Base-by-base conservation (phyloP, 2,113 vertebrate species). In the Prionailurus viverrinus region DNA sequence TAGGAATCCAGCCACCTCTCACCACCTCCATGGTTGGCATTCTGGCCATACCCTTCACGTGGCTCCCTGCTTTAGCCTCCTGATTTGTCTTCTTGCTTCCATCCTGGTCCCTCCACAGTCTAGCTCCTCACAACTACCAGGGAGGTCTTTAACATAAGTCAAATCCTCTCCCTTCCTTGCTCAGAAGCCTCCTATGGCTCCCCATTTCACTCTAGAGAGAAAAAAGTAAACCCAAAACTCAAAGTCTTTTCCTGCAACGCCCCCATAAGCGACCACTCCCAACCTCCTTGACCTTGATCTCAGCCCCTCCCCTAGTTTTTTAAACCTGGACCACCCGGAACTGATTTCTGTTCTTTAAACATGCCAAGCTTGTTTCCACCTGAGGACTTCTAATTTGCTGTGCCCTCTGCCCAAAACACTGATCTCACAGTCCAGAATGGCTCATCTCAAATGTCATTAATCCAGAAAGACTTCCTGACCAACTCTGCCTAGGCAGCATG, bases 241-340 rank as follows among this genome's bases (percentile, higher is more conserved):
- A 51, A n/a, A 81, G 25, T 53, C 39, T 65, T 94, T 78, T 39
- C 61, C 68, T 82, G 33, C 63, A 86, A 23, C 13, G 16, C 45
- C 66, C n/a, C 61, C 15, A 2, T 31, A n/a, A 45, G 12, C 8
- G 12, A 23, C 16, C 73, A 6, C 51, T 79, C 45, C 25, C 89
- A 74, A 55, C 68, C 61, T 73, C 65, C 65, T 71, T 66, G 88
- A 81, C 65, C 91, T 94, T 88, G 33, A 48, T 90, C 80, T 85
- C 53, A 68, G 9, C 27, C 33, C 39, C 23, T 85, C 25, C 53
- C 10, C 0, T 58, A 13, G 15, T 16, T 89, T 94, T 89, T 78
- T 88, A 78, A 85, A 66, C 45, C 33, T 68, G 7, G 39, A 55
- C 48, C 18, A 18, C 63, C 45, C 16, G n/a, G 48, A 55, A 71